Percentiles rank a stretch among this genome's conserved stretches.
These are phyloP conservation scores for Papilio polytes DNA, from an alignment of 1,140 invertebrate species.

Conservation along the genomic window DNA sequence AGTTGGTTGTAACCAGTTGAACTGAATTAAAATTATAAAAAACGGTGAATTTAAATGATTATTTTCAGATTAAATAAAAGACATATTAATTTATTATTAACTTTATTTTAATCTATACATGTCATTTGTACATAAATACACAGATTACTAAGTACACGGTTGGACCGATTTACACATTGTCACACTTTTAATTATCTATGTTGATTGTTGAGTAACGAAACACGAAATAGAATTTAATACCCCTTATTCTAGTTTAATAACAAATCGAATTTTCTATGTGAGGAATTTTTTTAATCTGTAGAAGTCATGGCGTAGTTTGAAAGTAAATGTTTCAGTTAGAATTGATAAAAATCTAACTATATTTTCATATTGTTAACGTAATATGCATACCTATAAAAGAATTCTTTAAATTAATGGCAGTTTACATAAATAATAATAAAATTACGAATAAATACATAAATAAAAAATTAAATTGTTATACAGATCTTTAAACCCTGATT, in stretches of 20 bases:
- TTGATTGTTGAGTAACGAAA: background rate
- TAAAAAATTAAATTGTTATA: background rate
- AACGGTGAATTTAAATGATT: background rate
- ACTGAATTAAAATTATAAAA: too few species aligned
- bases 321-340: background rate
- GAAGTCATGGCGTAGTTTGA: too few species aligned
- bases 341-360: background rate
- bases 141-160: background rate
- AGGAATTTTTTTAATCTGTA: too few species aligned
- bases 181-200: background rate
- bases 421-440: constrained; percentile 10
- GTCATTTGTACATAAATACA: constrained; percentile 27
- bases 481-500: constrained; percentile 9
- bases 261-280: background rate
- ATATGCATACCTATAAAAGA: background rate
- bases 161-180: constrained; percentile 11
- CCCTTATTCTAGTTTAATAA: too few species aligned
- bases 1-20: too few species aligned
- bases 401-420: background rate
- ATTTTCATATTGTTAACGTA: background rate
- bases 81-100: background rate
- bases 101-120: constrained; percentile 13
- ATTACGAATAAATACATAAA: background rate
- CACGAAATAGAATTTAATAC: too few species aligned
- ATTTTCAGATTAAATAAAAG: background rate